A percentile compares a stretch with the other conserved stretches of the same genome.
phyloP scores from a whole-genome alignment of 2,797 vertebrate genomes.

The Taenioides sp. region DNA sequence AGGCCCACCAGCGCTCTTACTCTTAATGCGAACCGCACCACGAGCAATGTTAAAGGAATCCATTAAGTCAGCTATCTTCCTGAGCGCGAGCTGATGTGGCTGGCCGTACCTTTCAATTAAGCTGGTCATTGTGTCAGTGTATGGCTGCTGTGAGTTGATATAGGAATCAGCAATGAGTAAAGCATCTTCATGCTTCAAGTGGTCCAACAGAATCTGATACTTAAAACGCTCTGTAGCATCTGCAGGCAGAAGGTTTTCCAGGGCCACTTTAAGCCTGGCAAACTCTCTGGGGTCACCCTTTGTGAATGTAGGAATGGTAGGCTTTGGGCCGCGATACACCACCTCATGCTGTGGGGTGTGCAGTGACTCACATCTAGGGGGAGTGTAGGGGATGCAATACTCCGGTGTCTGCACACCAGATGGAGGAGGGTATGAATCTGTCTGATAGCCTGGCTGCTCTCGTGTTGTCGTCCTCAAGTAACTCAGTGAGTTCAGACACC shows the following conservation, averaged over 20 bases:
- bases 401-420: no score
- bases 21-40: neutral
- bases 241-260: neutral
- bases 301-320: neutral
- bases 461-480: no score
- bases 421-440: no score
- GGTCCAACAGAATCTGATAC: slow-evolving; percentile 7
- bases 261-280: neutral
- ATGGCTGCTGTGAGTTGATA: neutral
- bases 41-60: neutral
- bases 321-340: neutral
- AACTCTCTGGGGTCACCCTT: neutral
- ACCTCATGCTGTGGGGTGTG: no score
- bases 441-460: no score
- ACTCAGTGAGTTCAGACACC: no score
- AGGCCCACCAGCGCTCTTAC: neutral
- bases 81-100: neutral
- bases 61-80: slow-evolving; percentile 1
- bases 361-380: no score
- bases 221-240: neutral
- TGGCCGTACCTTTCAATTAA: neutral
- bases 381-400: no score
- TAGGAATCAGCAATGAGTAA: neutral
- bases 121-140: neutral
- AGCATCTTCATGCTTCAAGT: slow-evolving; percentile 6